These are phyloP conservation scores for Apis mellifera DNA, from an alignment of 1,140 invertebrate species.

Conservation along the genomic window Amel_HAv3.1 CM009942.2:4560501-4561000, in stretches of 20 bases:
- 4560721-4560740: conserved; percentile 56
- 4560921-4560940: neutral
- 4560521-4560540: conserved; percentile 63
- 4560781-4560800: conserved; percentile 15
- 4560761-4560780: neutral
- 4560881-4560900: conserved; percentile 29
- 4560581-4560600: conserved; percentile 27
- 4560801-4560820: conserved; percentile 58
- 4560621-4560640: conserved; percentile 23
- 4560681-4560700: conserved; percentile 77
- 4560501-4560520: conserved; percentile 23
- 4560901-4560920: conserved; percentile 20
- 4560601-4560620: conserved; percentile 26
- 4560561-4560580: conserved; percentile 63
- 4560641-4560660: conserved; percentile 70
- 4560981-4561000: too few species aligned
- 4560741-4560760: conserved; percentile 53
- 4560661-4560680: conserved; percentile 73
- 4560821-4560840: conserved; percentile 54
- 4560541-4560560: conserved; percentile 70
- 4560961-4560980: neutral
- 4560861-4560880: conserved; percentile 52
- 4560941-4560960: neutral
- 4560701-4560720: conserved; percentile 73
- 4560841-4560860: conserved; percentile 52